Percentiles rank a stretch among this genome's conserved stretches.
phyloP scores from a whole-genome alignment of 2,113 vertebrate genomes.

The Chascanopsetta lugubris region DNA sequence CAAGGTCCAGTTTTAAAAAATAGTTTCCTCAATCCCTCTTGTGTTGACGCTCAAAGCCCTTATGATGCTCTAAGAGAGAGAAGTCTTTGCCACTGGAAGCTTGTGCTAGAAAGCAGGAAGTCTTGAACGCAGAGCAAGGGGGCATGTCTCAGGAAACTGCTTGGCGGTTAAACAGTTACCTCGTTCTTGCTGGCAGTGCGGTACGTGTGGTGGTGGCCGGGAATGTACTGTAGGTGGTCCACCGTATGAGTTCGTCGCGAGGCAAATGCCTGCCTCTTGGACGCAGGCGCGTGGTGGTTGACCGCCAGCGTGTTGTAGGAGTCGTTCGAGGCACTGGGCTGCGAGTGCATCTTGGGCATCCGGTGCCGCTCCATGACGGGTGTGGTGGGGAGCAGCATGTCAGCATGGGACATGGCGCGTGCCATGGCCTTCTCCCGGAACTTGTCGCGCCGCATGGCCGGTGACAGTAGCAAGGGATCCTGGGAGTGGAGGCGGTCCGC shows the following conservation, averaged over 20 bases:
- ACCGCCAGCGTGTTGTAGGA: constrained; percentile 92
- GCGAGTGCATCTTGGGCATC: constrained; percentile 97
- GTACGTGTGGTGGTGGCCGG: constrained; percentile 89
- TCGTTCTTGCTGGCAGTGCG: constrained; percentile 97
- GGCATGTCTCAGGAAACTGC: constrained; percentile 12
- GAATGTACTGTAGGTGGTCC: constrained; percentile 95
- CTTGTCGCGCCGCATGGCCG: constrained; percentile 87
- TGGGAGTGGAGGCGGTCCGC: constrained; percentile 95
- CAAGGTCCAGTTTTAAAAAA: constrained; percentile 68
- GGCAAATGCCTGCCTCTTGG: constrained; percentile 96
- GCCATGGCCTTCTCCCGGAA: constrained; percentile 94
- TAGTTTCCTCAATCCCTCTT: constrained; percentile 47
- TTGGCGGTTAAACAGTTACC: constrained; percentile 91
- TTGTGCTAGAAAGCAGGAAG: constrained; percentile 72
- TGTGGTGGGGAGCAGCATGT: constrained; percentile 92
- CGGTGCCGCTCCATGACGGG: constrained; percentile 92
- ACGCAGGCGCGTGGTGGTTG: constrained; percentile 82
- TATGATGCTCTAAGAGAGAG: constrained; percentile 77
- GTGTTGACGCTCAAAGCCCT: constrained; percentile 78
- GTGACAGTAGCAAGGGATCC: constrained; percentile 96
- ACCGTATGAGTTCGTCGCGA: constrained; percentile 95
- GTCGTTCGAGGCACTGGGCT: constrained; percentile 93
- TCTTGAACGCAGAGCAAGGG: constrained; percentile 29
- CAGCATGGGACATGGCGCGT: constrained; percentile 92
- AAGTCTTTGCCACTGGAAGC: constrained; percentile 66